A percentile compares a stretch with the other conserved stretches of the same genome.
Evolutionary conservation across 2,113 vertebrate species (phyloP).

Genomic region (Tamias sibiricus): DNA sequence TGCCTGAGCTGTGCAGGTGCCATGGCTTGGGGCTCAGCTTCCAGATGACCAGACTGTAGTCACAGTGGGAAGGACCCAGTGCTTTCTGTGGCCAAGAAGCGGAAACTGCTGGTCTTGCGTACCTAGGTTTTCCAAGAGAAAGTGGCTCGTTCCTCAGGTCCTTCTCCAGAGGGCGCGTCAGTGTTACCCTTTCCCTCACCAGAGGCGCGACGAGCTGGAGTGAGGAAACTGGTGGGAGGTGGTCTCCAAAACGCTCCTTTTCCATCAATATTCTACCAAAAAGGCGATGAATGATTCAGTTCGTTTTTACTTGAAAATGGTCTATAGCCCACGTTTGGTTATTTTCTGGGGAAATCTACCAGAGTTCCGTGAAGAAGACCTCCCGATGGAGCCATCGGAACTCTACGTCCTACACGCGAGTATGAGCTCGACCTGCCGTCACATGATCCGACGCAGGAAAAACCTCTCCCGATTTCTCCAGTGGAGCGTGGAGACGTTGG

Average conservation of each 20-base stretch:
- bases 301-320: not conserved
- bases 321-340: not conserved
- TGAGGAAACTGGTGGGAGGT: not conserved
- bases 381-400: accelerated
- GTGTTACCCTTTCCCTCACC: no score
- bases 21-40: no score
- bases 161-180: not conserved
- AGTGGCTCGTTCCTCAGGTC: not conserved
- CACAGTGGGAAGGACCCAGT: not conserved
- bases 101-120: not conserved
- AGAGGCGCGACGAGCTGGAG: no score
- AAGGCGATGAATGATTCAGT: not conserved
- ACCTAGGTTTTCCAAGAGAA: constrained; percentile 17
- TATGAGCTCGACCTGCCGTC: accelerated
- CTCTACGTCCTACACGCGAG: accelerated
- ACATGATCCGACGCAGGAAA: accelerated
- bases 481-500: not conserved
- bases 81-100: constrained; percentile 12
- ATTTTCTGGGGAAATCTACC: not conserved
- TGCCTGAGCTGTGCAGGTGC: not conserved
- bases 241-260: not conserved
- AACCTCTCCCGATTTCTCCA: not conserved
- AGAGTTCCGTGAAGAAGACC: accelerated
- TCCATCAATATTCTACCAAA: constrained; percentile 29
- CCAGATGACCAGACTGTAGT: not conserved